Percentiles rank a stretch among this genome's conserved stretches.
phyloP scores from a whole-genome alignment of 2,888 invertebrate species.

The Lasioglossum leucozonium region DNA sequence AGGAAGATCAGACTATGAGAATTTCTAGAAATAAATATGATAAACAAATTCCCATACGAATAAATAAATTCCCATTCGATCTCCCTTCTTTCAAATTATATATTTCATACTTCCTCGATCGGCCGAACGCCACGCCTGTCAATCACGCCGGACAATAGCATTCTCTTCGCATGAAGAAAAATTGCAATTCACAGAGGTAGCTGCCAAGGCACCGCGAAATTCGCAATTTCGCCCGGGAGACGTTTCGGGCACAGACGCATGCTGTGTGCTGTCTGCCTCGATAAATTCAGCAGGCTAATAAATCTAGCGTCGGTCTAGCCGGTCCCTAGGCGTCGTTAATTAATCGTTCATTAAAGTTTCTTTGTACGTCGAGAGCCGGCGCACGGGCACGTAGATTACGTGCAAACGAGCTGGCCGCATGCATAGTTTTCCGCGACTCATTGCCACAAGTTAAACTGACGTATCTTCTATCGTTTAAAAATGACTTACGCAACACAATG shows the following conservation, averaged over 20 bases:
- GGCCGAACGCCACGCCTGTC: background rate
- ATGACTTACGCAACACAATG: conserved; percentile 50
- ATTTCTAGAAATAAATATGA: background rate
- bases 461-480: conserved; percentile 42
- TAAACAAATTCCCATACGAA: background rate
- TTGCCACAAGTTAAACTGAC: conserved; percentile 33
- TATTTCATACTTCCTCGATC: background rate
- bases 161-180: background rate
- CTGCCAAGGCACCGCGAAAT: background rate
- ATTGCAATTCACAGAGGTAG: background rate
- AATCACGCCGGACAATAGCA: background rate
- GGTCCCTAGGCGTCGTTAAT: conserved; percentile 12
- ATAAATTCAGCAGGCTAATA: conserved; percentile 14
- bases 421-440: conserved; percentile 21
- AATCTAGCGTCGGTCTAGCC: conserved; percentile 2
- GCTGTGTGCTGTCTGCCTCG: background rate
- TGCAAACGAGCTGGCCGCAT: background rate
- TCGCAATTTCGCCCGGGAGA: background rate
- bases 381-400: background rate
- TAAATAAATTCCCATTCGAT: background rate
- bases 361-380: conserved; percentile 9
- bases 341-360: conserved; percentile 19
- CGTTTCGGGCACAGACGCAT: background rate
- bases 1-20: background rate
- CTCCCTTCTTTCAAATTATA: background rate